Conservation (phyloP, 2,797 vertebrate species). For the Intellagama lesueurii region DNA sequence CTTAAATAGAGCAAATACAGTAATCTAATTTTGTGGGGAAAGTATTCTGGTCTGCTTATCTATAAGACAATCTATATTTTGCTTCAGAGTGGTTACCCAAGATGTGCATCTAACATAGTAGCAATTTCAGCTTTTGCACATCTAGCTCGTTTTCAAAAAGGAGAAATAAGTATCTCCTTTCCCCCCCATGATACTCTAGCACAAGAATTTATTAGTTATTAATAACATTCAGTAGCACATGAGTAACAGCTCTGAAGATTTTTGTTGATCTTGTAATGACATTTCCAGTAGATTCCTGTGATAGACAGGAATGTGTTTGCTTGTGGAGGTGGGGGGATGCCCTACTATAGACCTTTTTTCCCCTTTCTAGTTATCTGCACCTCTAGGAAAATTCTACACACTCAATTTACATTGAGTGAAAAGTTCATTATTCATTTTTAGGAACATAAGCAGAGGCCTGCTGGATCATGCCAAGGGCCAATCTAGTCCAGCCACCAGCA, state of each 20-base stretch:
- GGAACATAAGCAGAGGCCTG: too few relatives aligned
- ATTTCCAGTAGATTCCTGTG: background rate
- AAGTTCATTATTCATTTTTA: background rate
- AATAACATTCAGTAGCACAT: background rate
- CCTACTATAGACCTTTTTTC: background rate
- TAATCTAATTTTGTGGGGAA: background rate
- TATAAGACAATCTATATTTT: background rate
- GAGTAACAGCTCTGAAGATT: conserved; percentile 14
- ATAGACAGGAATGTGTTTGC: background rate
- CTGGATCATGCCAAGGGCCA: too few relatives aligned
- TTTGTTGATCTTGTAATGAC: conserved; percentile 6
- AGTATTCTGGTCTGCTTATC: background rate
- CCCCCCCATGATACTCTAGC: background rate
- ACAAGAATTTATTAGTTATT: background rate
- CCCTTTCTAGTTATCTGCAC: background rate
- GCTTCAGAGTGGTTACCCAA: background rate
- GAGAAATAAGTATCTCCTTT: conserved; percentile 2
- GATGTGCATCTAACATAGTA: background rate
- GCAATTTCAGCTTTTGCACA: background rate
- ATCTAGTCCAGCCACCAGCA: too few relatives aligned
- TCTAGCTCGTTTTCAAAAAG: background rate
- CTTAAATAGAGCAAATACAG: background rate
- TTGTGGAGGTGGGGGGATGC: conserved; percentile 10
- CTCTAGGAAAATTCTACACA: background rate
- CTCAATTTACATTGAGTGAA: too few relatives aligned